Percentiles rank a stretch among this genome's conserved stretches.
Evolutionary conservation across 2,888 invertebrate genomes (phyloP).

Genomic region (Parnassius orleans): DNA sequence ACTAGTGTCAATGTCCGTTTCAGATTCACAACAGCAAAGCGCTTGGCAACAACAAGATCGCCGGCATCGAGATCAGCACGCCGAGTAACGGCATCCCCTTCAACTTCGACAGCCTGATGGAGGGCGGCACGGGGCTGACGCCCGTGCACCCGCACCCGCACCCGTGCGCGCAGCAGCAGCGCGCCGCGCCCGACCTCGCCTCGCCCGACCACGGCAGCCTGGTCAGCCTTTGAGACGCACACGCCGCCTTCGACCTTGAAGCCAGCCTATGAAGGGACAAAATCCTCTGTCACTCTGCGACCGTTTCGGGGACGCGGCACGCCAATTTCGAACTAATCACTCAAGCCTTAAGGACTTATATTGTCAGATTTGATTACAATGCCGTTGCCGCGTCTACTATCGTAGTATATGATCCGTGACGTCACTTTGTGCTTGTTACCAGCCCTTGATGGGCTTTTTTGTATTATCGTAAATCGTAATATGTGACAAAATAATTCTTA

Average conservation of each 20-base stretch:
- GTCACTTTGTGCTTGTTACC: no score
- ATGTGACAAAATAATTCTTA: no score
- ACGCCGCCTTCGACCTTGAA: slow-evolving; percentile 30
- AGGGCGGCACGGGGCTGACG: slow-evolving; percentile 95
- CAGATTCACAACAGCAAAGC: slow-evolving; percentile 77
- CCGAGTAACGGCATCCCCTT: slow-evolving; percentile 93
- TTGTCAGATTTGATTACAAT: no score
- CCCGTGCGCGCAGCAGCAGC: slow-evolving; percentile 89
- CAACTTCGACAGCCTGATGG: slow-evolving; percentile 96
- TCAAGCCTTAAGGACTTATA: no score
- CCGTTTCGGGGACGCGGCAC: neutral
- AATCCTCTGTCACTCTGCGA: slow-evolving; percentile 1
- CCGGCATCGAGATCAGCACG: slow-evolving; percentile 91
- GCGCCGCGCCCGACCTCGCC: slow-evolving; percentile 85
- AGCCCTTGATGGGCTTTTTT: no score
- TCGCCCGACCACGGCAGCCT: slow-evolving; percentile 90
- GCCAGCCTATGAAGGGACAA: neutral
- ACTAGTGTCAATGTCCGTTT: slow-evolving; percentile 21
- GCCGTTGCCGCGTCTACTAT: no score
- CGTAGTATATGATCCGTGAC: no score
- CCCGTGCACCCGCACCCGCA: slow-evolving; percentile 83
- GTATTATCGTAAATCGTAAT: no score
- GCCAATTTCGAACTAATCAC: neutral
- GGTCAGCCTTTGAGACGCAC: slow-evolving; percentile 88
- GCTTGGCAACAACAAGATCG: slow-evolving; percentile 81